phyloP scores from a whole-genome alignment of 2,113 vertebrate species.

The Alethe castanea region DNA sequence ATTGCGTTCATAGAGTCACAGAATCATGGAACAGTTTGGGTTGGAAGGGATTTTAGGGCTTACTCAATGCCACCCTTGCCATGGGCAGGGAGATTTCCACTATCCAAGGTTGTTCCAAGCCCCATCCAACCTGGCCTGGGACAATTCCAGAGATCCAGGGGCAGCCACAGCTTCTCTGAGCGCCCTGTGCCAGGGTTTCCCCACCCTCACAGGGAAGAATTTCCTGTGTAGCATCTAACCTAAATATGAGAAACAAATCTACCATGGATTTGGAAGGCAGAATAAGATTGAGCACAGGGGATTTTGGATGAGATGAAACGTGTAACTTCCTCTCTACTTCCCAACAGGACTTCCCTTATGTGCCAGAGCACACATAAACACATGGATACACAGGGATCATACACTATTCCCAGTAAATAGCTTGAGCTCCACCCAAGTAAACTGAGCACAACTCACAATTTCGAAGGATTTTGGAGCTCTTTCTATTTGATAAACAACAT shows the following conservation, averaged over 20 bases:
- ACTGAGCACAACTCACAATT: background rate
- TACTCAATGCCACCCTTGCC: background rate
- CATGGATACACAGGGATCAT: background rate
- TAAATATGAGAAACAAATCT: background rate
- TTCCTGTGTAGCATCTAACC: background rate
- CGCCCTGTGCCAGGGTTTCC: background rate
- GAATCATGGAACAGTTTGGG: background rate
- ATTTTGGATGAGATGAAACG: background rate
- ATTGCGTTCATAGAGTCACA: background rate
- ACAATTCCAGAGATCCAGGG: background rate
- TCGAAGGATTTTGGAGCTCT: background rate
- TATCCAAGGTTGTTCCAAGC: fast-evolving
- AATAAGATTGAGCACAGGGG: background rate
- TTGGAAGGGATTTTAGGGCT: background rate
- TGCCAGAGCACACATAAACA: background rate
- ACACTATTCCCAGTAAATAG: background rate
- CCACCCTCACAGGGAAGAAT: fast-evolving
- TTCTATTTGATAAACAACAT: background rate
- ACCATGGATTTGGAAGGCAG: background rate
- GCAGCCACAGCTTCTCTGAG: background rate
- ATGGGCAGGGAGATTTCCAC: background rate
- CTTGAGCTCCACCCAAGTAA: background rate
- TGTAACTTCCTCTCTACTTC: fast-evolving
- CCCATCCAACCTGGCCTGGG: fast-evolving
- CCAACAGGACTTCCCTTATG: background rate